phyloP scores from a whole-genome alignment of 1,140 invertebrate genomes.

The Musca domestica region DNA sequence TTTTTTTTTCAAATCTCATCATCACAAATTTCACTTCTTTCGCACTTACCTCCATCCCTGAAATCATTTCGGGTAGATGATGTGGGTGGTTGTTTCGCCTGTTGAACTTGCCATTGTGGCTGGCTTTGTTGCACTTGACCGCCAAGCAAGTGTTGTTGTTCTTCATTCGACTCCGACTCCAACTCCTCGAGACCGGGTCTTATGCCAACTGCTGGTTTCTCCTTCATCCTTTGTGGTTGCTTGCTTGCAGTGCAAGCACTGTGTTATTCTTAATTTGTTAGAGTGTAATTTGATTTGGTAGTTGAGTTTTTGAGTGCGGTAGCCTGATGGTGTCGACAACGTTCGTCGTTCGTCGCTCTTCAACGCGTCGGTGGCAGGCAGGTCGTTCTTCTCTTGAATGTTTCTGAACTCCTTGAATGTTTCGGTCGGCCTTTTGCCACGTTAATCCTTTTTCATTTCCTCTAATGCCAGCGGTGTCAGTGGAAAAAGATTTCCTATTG shows the following conservation, averaged over 20 bases:
- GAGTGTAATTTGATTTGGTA: conserved; percentile 22
- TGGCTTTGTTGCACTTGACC: conserved; percentile 15
- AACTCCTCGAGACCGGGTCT: background rate
- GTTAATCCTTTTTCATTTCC: background rate
- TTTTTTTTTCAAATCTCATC: too few relatives aligned
- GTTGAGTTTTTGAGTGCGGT: conserved; percentile 22
- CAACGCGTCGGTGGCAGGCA: background rate
- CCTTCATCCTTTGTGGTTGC: background rate
- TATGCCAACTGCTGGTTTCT: background rate
- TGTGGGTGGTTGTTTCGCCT: conserved; percentile 27
- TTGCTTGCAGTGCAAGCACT: background rate
- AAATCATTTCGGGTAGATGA: background rate
- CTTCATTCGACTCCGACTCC: conserved; percentile 2
- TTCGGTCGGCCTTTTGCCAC: background rate
- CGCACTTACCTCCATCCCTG: background rate
- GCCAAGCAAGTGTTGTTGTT: conserved; percentile 36
- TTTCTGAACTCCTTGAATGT: background rate
- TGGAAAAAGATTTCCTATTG: too few relatives aligned
- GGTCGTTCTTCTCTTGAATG: too few relatives aligned
- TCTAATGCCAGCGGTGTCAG: too few relatives aligned
- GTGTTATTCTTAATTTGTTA: conserved; percentile 7
- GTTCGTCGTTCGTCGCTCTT: background rate
- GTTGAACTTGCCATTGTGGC: background rate
- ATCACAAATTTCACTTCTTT: too few relatives aligned
- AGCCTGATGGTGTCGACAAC: background rate